These are phyloP conservation scores for Darevskia nairensis DNA, from an alignment of 2,797 vertebrate genomes.

Conservation along the genomic window DNA sequence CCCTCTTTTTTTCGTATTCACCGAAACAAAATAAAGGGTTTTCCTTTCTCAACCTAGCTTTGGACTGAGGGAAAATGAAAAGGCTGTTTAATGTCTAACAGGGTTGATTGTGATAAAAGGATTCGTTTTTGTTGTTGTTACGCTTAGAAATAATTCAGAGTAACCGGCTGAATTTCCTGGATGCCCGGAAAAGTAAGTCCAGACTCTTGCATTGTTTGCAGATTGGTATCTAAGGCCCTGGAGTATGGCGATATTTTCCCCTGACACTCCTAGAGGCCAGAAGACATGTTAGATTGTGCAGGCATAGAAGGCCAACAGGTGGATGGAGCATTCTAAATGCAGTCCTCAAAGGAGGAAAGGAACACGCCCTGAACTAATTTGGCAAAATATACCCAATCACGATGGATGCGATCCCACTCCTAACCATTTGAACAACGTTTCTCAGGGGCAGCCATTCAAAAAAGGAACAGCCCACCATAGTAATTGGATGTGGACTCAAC, in stretches of 20 bases:
- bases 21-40: conserved; percentile 13
- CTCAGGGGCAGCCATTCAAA: too few species aligned
- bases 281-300: neutral
- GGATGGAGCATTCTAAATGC: neutral
- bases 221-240: neutral
- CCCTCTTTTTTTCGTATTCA: conserved; percentile 11
- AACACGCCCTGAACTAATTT: neutral
- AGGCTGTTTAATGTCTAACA: neutral
- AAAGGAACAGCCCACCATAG: neutral
- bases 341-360: neutral
- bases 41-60: conserved; percentile 24
- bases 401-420: too few species aligned
- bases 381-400: neutral
- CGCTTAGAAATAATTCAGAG: neutral
- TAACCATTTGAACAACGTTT: neutral
- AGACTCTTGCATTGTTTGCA: neutral
- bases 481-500: neutral
- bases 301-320: too few species aligned
- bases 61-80: conserved; percentile 17
- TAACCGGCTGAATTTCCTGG: conserved; percentile 1
- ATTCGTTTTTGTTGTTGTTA: neutral
- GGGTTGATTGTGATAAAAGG: neutral
- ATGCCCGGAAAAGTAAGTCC: conserved; percentile 11
- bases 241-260: neutral
- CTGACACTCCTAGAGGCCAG: neutral